A percentile compares a stretch with the other conserved stretches of the same genome.
Conservation (phyloP, 2,797 vertebrate species). For the Aythya fuligula region DNA sequence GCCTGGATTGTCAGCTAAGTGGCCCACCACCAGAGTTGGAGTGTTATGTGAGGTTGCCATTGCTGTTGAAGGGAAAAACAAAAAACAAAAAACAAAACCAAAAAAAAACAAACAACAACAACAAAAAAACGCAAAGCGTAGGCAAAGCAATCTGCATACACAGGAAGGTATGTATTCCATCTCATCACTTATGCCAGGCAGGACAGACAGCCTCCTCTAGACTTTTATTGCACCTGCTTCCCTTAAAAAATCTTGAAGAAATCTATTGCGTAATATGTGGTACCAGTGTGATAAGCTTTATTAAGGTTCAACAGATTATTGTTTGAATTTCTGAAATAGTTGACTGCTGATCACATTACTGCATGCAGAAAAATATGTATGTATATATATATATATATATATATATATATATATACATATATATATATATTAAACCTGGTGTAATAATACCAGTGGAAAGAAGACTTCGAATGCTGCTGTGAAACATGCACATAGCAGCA, state of each 20-base stretch:
- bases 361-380: not conserved
- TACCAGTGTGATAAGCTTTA: not conserved
- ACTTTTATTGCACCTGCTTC: not conserved
- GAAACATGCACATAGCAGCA: not conserved
- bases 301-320: not conserved
- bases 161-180: fast-evolving
- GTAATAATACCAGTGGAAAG: not conserved
- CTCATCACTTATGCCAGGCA: not conserved
- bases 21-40: not conserved
- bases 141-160: not conserved
- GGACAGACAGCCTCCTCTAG: not conserved
- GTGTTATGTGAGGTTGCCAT: not conserved
- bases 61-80: not conserved
- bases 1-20: not conserved
- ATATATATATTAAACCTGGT: not conserved
- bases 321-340: not conserved
- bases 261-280: not conserved
- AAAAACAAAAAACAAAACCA: too few relatives aligned
- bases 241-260: not conserved
- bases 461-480: not conserved
- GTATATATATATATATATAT: too few relatives aligned
- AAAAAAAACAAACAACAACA: too few relatives aligned
- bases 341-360: not conserved
- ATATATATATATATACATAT: too few relatives aligned
- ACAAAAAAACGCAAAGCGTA: not conserved